These are phyloP conservation scores for Noctilio leporinus DNA, from an alignment of 2,113 vertebrate genomes.

Conservation along the genomic window DNA sequence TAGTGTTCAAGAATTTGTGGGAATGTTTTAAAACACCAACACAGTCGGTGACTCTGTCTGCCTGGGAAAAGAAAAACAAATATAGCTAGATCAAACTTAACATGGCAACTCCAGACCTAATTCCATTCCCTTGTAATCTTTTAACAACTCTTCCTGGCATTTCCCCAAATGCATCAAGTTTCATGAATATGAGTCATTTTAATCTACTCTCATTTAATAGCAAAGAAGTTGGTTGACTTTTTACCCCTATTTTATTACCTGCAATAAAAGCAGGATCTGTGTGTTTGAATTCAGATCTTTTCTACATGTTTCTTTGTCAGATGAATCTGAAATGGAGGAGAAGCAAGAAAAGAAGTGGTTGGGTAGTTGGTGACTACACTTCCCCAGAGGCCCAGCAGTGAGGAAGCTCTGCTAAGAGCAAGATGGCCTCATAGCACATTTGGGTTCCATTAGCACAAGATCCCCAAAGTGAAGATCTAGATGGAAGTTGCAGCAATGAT, in stretches of 20 bases:
- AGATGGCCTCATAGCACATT: not conserved
- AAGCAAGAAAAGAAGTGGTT: not conserved
- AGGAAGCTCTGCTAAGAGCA: constrained; percentile 2
- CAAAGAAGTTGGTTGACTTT: not conserved
- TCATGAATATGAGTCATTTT: not conserved
- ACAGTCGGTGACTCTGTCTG: not conserved
- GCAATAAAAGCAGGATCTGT: not conserved
- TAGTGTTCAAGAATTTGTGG: not conserved
- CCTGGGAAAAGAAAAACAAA: not conserved
- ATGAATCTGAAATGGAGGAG: not conserved
- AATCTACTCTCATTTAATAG: not conserved
- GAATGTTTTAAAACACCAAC: not conserved
- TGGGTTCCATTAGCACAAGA: constrained; percentile 58
- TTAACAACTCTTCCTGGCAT: not conserved
- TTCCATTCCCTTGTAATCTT: not conserved
- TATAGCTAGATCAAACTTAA: not conserved
- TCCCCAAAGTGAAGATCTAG: constrained; percentile 15
- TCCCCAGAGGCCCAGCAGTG: not conserved
- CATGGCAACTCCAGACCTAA: not conserved
- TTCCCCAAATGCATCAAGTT: not conserved
- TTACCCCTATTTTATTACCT: not conserved
- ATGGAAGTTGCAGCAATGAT: not conserved
- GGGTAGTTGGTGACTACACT: not conserved
- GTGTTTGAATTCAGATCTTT: constrained; percentile 50
- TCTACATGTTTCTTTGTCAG: constrained; percentile 20